Conservation (phyloP, 2,888 invertebrate genomes). For the Drosophila ustulata region DNA sequence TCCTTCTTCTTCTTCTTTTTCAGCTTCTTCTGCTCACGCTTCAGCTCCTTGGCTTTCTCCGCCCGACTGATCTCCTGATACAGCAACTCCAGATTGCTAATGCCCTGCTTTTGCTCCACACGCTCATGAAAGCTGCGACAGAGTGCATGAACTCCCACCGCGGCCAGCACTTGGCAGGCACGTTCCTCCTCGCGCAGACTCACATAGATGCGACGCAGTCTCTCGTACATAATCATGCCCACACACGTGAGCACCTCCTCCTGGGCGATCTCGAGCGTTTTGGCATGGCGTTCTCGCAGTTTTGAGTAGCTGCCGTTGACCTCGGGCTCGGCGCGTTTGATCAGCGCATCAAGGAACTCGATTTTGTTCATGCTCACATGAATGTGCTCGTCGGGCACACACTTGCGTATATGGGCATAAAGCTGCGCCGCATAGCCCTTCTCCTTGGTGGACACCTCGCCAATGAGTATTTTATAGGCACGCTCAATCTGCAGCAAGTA, state of each 20-base stretch:
- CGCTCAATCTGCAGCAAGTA: conserved; percentile 86
- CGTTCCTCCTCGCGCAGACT: conserved; percentile 95
- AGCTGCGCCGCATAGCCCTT: conserved; percentile 95
- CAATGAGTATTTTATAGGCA: conserved; percentile 94
- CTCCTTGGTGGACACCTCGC: conserved; percentile 93
- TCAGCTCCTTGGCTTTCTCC: conserved; percentile 93
- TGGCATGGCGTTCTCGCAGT: conserved; percentile 96
- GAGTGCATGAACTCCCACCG: conserved; percentile 94
- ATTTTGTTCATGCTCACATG: conserved; percentile 93
- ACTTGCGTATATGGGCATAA: conserved; percentile 94
- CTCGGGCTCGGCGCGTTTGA: conserved; percentile 96
- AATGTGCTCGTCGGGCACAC: conserved; percentile 93
- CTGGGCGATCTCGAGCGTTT: conserved; percentile 98
- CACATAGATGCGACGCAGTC: conserved; percentile 94
- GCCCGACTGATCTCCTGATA: conserved; percentile 95
- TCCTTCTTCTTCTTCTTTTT: conserved; percentile 91
- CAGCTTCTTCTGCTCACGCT: conserved; percentile 94
- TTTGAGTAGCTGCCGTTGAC: conserved; percentile 89
- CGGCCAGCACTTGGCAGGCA: conserved; percentile 96
- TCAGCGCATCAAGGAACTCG: conserved; percentile 94
- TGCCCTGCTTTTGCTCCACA: conserved; percentile 94
- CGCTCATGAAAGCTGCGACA: conserved; percentile 96
- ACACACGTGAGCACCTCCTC: conserved; percentile 98
- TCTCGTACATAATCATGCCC: conserved; percentile 96
- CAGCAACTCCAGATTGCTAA: conserved; percentile 94